Evolutionary conservation across 2,888 invertebrate species (phyloP).

Genomic region (Drosophila anomelani): DNA sequence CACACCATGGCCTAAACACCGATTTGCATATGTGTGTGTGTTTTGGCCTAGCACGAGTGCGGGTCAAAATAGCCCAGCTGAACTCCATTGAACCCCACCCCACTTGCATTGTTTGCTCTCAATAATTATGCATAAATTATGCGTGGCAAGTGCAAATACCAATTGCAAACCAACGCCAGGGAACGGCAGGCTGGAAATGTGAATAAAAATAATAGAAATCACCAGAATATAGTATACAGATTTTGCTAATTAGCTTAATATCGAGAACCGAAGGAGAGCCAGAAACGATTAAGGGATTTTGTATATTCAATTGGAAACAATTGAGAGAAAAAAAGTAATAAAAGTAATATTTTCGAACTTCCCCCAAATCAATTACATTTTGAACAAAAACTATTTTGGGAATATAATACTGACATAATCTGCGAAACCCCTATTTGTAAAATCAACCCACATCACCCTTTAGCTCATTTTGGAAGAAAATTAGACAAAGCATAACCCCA

Average conservation of each 20-base stretch:
- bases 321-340: too few relatives aligned
- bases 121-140: conserved; percentile 74
- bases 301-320: not conserved
- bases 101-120: conserved; percentile 53
- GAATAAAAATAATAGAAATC: conserved; percentile 13
- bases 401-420: too few relatives aligned
- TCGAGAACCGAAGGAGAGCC: not conserved
- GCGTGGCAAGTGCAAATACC: conserved; percentile 58
- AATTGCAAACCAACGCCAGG: conserved; percentile 16
- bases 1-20: conserved; percentile 19
- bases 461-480: conserved; percentile 17
- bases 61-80: conserved; percentile 19
- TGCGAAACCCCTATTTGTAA: not conserved
- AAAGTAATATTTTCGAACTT: not conserved
- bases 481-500: not conserved
- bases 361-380: not conserved
- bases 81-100: not conserved
- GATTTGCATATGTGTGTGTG: conserved; percentile 33
- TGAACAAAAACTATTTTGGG: too few relatives aligned
- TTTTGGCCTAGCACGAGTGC: conserved; percentile 2
- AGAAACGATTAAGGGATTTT: not conserved
- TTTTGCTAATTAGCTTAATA: conserved; percentile 1
- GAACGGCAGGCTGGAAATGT: conserved; percentile 2
- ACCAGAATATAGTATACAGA: not conserved
- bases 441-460: not conserved